Evolutionary conservation across 35 echinoderm and acorn worm species (phyloP).

Genomic region (Ptychodera flava): DNA sequence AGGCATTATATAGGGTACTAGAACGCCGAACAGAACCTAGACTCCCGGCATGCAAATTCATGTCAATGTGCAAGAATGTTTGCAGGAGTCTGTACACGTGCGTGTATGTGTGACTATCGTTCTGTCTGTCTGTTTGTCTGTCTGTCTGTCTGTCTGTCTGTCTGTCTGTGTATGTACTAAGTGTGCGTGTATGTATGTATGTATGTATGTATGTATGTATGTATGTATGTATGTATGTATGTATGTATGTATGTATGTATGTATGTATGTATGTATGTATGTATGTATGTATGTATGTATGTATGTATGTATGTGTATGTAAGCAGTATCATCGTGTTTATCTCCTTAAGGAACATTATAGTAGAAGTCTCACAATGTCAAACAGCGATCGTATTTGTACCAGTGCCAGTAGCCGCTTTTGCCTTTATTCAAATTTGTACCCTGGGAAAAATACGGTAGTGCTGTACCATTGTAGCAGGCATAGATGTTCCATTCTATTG

Average conservation of each 20-base stretch:
- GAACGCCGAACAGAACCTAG: too few relatives aligned
- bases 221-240: conserved; percentile 2
- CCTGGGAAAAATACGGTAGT: too few relatives aligned
- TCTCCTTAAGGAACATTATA: too few relatives aligned
- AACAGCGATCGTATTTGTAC: too few relatives aligned
- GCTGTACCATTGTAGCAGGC: too few relatives aligned
- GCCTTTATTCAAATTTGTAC: too few relatives aligned
- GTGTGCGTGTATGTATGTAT: not conserved
- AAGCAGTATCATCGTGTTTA: too few relatives aligned
- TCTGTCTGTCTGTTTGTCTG: not conserved
- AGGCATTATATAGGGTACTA: too few relatives aligned
- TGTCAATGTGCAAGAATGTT: not conserved
- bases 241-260: not conserved
- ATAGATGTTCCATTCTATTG: too few relatives aligned
- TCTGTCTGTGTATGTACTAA: not conserved
- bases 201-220: not conserved
- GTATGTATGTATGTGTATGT: conserved; percentile 1
- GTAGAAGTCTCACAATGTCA: too few relatives aligned
- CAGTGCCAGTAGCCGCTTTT: too few relatives aligned
- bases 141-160: not conserved
- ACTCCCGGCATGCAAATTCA: too few relatives aligned
- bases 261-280: conserved; percentile 2
- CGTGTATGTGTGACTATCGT: not conserved
- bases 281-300: conserved; percentile 2
- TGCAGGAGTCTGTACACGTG: not conserved